Percentiles rank a stretch among this genome's conserved stretches.
phyloP scores from a whole-genome alignment of 2,113 vertebrate species.

The Ceuthmochares aereus region DNA sequence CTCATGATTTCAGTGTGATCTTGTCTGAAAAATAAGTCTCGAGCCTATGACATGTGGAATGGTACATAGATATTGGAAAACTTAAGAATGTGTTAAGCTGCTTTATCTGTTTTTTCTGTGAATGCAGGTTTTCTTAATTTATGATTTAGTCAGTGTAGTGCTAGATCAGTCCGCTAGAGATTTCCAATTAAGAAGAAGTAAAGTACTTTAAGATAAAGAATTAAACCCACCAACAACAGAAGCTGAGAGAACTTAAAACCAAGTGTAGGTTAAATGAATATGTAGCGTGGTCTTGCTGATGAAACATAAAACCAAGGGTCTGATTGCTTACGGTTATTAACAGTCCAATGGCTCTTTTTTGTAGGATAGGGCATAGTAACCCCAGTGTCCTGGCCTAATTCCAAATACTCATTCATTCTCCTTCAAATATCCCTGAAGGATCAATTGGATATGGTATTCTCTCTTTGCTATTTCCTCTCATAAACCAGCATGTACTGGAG shows the following conservation, averaged over 20 bases:
- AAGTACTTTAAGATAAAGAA: not conserved
- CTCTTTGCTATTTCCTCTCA: not conserved
- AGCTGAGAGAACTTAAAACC: not conserved
- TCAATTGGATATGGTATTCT: slow-evolving; percentile 39
- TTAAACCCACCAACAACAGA: not conserved
- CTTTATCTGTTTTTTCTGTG: not conserved
- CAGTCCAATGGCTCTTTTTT: slow-evolving; percentile 24
- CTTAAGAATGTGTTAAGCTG: not conserved
- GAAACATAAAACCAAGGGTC: not conserved
- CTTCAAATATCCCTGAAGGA: slow-evolving; percentile 23
- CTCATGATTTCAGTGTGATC: not conserved
- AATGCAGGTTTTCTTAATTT: not conserved
- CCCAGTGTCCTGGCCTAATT: slow-evolving; percentile 1
- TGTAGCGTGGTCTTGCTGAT: not conserved
- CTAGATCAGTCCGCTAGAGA: not conserved
- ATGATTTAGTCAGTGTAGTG: not conserved
- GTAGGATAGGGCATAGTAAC: not conserved
- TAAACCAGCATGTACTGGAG: not conserved
- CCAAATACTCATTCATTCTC: slow-evolving; percentile 32
- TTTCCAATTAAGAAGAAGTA: not conserved
- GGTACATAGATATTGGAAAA: not conserved
- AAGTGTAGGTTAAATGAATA: not conserved
- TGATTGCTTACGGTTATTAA: slow-evolving; percentile 32
- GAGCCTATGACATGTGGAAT: not conserved
- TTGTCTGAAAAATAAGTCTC: not conserved